These are phyloP conservation scores for Habroteleia sp. DNA, from an alignment of 2,888 invertebrate genomes.

Conservation along the genomic window DNA sequence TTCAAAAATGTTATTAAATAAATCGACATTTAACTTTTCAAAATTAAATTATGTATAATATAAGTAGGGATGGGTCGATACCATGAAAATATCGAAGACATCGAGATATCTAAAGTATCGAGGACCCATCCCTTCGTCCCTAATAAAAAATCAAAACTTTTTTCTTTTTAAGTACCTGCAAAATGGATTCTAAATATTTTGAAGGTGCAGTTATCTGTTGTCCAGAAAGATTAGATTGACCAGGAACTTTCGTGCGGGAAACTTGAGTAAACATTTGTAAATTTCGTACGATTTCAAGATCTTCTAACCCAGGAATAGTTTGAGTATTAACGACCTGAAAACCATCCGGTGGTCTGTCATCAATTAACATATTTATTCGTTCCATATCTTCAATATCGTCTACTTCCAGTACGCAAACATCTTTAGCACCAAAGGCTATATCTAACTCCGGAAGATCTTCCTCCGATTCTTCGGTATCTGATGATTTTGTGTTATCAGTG, in stretches of 20 bases:
- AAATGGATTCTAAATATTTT: constrained; percentile 82
- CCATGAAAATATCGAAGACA: no score
- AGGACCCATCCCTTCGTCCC: no score
- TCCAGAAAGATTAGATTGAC: constrained; percentile 68
- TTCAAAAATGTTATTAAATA: no score
- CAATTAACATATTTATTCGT: constrained; percentile 87
- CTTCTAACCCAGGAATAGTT: constrained; percentile 87
- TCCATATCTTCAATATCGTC: constrained; percentile 87
- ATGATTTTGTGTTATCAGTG: constrained; percentile 78
- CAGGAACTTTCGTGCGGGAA: constrained; percentile 84
- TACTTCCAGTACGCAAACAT: constrained; percentile 82
- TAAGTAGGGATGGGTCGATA: no score
- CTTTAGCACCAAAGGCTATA: constrained; percentile 88
- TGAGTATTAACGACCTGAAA: constrained; percentile 91
- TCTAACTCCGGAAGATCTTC: constrained; percentile 86
- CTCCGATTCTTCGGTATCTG: constrained; percentile 86
- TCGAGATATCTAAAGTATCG: no score
- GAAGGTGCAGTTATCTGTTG: constrained; percentile 82
- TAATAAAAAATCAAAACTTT: no score
- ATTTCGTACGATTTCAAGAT: constrained; percentile 86
- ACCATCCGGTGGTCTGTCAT: constrained; percentile 88
- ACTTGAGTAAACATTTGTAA: constrained; percentile 92
- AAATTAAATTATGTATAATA: no score
- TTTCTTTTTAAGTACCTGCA: constrained; percentile 62
- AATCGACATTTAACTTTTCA: no score